Conservation (phyloP, 1,140 invertebrate genomes). For the Drosophila punjabiensis region DNA sequence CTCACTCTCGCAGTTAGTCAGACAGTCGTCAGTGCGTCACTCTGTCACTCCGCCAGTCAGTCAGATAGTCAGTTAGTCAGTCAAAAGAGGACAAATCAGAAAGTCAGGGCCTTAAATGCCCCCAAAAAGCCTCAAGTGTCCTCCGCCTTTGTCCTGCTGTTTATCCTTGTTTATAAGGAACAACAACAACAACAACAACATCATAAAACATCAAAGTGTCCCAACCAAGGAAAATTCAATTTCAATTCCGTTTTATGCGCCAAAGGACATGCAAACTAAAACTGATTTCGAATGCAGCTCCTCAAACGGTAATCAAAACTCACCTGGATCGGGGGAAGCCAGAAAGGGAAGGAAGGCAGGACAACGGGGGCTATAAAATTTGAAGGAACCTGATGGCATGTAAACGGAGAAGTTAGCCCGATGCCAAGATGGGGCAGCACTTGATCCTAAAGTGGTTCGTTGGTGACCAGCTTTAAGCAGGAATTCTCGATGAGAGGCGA, state of each 20-base stretch:
- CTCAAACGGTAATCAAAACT: constrained; percentile 56
- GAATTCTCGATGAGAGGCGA: constrained; percentile 1
- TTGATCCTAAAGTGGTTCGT: constrained; percentile 25
- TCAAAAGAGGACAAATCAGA: constrained; percentile 53
- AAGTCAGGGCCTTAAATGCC: constrained; percentile 41
- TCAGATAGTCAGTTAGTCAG: constrained; percentile 56
- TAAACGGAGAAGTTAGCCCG: constrained; percentile 55
- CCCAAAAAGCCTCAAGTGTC: constrained; percentile 58
- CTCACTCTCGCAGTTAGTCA: constrained; percentile 44
- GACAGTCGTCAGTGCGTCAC: constrained; percentile 49
- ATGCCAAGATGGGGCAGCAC: constrained; percentile 16
- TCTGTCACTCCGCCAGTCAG: constrained; percentile 15
- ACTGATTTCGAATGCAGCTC: constrained; percentile 79
- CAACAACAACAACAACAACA: constrained; percentile 7
- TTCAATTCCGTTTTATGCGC: constrained; percentile 74
- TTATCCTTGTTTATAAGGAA: constrained; percentile 30
- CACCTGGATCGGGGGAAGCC: not conserved
- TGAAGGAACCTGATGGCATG: constrained; percentile 65
- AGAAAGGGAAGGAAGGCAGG: not conserved
- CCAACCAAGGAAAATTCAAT: constrained; percentile 57
- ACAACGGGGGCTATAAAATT: constrained; percentile 37
- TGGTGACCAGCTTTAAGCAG: constrained; percentile 26
- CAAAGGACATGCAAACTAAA: constrained; percentile 79
- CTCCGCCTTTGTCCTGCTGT: constrained; percentile 46
- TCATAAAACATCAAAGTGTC: constrained; percentile 68